phyloP scores from a whole-genome alignment of 2,888 invertebrate species.

The Seladonia tumulorum region DNA sequence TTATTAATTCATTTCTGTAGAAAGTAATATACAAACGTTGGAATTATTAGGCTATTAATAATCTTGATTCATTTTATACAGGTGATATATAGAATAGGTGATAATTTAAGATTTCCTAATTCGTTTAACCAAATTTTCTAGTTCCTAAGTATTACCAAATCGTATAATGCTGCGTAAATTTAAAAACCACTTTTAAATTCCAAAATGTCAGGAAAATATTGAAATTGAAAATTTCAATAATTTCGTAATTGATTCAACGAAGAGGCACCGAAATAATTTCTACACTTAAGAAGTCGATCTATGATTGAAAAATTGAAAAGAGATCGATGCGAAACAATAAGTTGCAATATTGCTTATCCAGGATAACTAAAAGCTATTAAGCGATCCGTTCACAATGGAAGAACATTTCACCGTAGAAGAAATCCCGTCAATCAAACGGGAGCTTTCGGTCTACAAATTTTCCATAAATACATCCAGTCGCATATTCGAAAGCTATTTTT shows the following conservation, averaged over 20 bases:
- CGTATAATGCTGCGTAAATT: background rate
- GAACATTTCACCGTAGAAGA: conserved; percentile 8
- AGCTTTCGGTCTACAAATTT: conserved; percentile 18
- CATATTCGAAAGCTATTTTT: conserved; percentile 36
- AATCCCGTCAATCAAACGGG: conserved; percentile 20
- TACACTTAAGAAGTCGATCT: too few species aligned
- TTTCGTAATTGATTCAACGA: background rate
- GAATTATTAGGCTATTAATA: too few species aligned
- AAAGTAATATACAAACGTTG: too few species aligned
- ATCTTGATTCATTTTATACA: too few species aligned
- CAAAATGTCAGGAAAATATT: background rate
- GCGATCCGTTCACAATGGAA: conserved; percentile 6
- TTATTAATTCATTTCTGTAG: too few species aligned
- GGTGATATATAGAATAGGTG: background rate
- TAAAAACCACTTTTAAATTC: background rate
- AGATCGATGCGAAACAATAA: background rate
- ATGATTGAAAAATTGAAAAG: background rate
- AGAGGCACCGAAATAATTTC: background rate
- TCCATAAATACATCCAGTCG: conserved; percentile 29
- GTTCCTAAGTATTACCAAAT: background rate
- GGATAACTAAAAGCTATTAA: conserved; percentile 1
- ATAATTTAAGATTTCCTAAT: background rate
- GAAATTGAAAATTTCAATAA: background rate
- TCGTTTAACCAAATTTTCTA: too few species aligned
- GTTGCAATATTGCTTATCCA: background rate